A percentile compares a stretch with the other conserved stretches of the same genome.
Evolutionary conservation across 2,888 invertebrate genomes (phyloP).

Genomic region (Formica aserva): DNA sequence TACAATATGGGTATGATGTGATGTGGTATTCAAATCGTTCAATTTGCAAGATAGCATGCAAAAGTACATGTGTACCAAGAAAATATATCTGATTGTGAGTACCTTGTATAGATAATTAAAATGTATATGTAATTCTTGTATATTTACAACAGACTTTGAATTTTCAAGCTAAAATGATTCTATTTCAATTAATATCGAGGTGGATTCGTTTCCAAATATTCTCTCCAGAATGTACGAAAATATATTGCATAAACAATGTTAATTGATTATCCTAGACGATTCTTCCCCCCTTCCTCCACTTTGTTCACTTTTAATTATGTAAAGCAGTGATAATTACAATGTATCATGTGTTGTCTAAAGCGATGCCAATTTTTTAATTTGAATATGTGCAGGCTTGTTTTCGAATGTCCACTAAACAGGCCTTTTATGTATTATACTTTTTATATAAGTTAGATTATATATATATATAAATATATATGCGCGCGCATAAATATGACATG

Average conservation of each 20-base stretch:
- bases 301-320: background rate
- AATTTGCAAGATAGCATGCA: conserved; percentile 36
- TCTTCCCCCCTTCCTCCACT: background rate
- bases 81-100: conserved; percentile 26
- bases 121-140: conserved; percentile 58
- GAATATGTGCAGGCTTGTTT: conserved; percentile 76
- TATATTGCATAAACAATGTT: conserved; percentile 8
- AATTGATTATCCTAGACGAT: background rate
- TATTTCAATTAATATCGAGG: conserved; percentile 18
- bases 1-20: conserved; percentile 70
- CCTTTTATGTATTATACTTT: conserved; percentile 72
- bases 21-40: conserved; percentile 60
- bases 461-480: conserved; percentile 40
- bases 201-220: conserved; percentile 14
- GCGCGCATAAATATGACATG: conserved; percentile 46
- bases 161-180: conserved; percentile 8
- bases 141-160: conserved; percentile 50
- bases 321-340: background rate
- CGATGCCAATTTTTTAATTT: conserved; percentile 42
- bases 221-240: conserved; percentile 15
- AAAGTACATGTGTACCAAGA: conserved; percentile 22
- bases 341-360: conserved; percentile 13
- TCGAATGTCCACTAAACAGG: conserved; percentile 77
- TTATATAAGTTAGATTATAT: conserved; percentile 63
- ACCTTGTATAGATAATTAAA: conserved; percentile 57